phyloP scores from a whole-genome alignment of 2,113 vertebrate genomes.

The Gadus chalcogrammus region DNA sequence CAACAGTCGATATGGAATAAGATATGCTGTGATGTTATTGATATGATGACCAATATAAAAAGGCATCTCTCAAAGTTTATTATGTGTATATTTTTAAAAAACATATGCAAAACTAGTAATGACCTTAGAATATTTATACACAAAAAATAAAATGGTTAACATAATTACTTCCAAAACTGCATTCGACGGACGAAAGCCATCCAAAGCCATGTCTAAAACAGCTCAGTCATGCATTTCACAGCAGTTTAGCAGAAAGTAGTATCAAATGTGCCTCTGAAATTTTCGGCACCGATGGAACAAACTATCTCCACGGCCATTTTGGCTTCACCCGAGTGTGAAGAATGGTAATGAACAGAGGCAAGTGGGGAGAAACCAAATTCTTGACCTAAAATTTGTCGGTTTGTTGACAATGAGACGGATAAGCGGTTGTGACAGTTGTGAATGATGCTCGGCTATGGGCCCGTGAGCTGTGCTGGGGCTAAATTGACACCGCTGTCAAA shows the following conservation, averaged over 20 bases:
- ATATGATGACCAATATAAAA: too few relatives aligned
- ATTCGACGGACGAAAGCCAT: too few relatives aligned
- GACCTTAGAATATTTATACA: too few relatives aligned
- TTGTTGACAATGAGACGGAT: conserved; percentile 85
- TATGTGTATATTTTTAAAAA: too few relatives aligned
- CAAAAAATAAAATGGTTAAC: too few relatives aligned
- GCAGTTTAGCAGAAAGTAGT: conserved; percentile 28
- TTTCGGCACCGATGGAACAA: conserved; percentile 34
- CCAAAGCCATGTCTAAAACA: conserved; percentile 3
- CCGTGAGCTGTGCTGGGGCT: conserved; percentile 74
- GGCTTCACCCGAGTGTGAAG: conserved; percentile 60
- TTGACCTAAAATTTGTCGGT: conserved; percentile 81
- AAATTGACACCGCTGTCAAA: conserved; percentile 90
- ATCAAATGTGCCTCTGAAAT: conserved; percentile 36
- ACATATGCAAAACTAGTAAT: too few relatives aligned
- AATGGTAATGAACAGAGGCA: conserved; percentile 56
- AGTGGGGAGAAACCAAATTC: conserved; percentile 39
- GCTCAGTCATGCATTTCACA: conserved; percentile 36
- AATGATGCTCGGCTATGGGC: conserved; percentile 85
- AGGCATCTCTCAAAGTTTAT: too few relatives aligned
- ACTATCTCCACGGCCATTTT: conserved; percentile 57
- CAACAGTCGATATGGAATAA: too few relatives aligned
- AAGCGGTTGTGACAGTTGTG: conserved; percentile 93
- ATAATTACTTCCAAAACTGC: too few relatives aligned
- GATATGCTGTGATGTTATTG: too few relatives aligned